Evolutionary conservation across 2,113 vertebrate species (phyloP).

Genomic region (Mellivora capensis): DNA sequence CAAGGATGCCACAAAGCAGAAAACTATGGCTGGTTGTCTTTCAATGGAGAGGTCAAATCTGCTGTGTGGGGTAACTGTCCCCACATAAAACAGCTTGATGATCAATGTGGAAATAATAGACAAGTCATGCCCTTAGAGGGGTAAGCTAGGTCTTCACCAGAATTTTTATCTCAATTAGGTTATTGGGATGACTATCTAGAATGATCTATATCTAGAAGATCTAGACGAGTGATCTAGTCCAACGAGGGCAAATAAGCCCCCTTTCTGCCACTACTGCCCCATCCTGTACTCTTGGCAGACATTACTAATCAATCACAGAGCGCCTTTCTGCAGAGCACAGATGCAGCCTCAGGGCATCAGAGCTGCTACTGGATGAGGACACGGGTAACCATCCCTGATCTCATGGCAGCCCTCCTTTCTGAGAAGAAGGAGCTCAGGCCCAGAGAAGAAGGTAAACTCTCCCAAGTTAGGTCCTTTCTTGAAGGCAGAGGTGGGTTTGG

Average conservation of each 20-base stretch:
- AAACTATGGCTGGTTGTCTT: background rate
- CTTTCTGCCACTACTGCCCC: rapidly evolving
- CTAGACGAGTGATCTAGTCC: background rate
- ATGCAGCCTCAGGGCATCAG: background rate
- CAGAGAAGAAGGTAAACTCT: background rate
- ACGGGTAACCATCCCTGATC: background rate
- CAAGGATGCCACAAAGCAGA: background rate
- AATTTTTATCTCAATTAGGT: background rate
- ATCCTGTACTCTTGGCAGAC: background rate
- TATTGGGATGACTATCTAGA: background rate
- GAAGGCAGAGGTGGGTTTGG: background rate
- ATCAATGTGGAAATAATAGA: background rate
- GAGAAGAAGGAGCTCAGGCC: background rate
- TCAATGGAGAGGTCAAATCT: background rate
- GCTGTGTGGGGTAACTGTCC: background rate
- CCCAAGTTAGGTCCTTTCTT: background rate
- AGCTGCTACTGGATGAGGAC: background rate
- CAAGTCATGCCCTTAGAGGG: no score
- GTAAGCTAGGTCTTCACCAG: background rate
- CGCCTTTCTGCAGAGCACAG: background rate
- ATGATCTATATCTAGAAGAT: background rate
- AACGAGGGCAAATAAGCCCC: background rate
- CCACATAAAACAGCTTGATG: background rate
- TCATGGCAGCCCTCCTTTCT: background rate
- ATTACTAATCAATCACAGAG: background rate